A percentile compares a stretch with the other conserved stretches of the same genome.
phyloP scores from a whole-genome alignment of 2,113 vertebrate genomes.

The Salvelinus alpinus region DNA sequence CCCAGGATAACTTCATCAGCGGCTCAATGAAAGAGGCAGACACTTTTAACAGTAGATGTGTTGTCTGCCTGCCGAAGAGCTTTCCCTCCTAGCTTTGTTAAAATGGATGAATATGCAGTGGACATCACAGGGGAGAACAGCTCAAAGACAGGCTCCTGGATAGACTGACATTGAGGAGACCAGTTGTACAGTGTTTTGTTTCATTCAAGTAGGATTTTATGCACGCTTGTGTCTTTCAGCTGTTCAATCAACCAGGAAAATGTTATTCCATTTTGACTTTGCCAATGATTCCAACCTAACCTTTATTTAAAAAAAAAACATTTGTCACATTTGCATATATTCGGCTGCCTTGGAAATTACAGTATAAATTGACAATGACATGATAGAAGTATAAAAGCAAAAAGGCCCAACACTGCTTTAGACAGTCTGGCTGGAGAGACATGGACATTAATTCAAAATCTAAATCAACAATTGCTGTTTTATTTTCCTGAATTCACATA shows the following conservation, averaged over 20 bases:
- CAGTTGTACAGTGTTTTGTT: neutral
- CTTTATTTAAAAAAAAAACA: neutral
- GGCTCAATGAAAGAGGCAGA: constrained; percentile 7
- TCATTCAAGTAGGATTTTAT: neutral
- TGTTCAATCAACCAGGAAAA: constrained; percentile 8
- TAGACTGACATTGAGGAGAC: neutral
- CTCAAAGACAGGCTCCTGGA: constrained; percentile 8
- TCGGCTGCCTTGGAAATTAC: neutral
- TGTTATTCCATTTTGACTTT: constrained; percentile 15
- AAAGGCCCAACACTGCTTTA: neutral
- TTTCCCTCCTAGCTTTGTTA: constrained; percentile 3
- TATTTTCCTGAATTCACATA: neutral
- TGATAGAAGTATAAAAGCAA: neutral
- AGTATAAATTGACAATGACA: neutral
- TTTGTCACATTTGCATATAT: constrained; percentile 7
- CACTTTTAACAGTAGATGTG: constrained; percentile 5
- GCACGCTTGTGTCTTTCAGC: constrained; percentile 20
- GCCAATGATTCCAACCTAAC: neutral
- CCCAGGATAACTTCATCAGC: neutral
- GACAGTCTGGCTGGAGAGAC: neutral
- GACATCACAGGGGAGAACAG: constrained; percentile 6
- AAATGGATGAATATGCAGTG: constrained; percentile 13
- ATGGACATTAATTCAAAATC: neutral
- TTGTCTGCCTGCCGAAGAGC: neutral
- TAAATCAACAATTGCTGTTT: constrained; percentile 6